Conservation (phyloP, 2,797 vertebrate genomes). For the Pangasius macronema region DNA sequence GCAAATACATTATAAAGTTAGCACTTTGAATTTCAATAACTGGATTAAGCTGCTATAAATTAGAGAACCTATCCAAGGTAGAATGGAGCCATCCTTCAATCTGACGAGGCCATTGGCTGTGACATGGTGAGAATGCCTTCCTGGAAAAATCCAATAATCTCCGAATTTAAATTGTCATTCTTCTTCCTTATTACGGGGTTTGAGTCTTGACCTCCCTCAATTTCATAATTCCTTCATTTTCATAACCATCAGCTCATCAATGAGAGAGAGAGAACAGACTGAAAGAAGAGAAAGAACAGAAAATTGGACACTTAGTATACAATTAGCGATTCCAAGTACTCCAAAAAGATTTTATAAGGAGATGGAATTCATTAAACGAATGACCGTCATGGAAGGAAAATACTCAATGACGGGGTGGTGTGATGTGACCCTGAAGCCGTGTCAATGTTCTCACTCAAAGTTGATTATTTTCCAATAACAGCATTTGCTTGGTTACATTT, state of each 20-base stretch:
- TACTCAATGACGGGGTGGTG: background rate
- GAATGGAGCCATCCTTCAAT: constrained; percentile 80
- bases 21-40: background rate
- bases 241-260: constrained; percentile 49
- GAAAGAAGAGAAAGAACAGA: constrained; percentile 18
- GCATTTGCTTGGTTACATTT: background rate
- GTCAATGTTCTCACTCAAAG: background rate
- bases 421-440: background rate
- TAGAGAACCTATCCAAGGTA: constrained; percentile 53
- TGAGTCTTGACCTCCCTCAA: constrained; percentile 37
- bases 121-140: constrained; percentile 61
- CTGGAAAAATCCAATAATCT: constrained; percentile 76
- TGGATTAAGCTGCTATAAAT: background rate
- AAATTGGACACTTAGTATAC: constrained; percentile 1
- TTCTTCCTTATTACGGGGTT: constrained; percentile 65
- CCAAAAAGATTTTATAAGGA: background rate
- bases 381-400: background rate
- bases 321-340: background rate
- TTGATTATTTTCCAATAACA: background rate
- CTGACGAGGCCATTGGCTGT: constrained; percentile 80
- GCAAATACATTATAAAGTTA: background rate
- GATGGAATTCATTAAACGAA: background rate
- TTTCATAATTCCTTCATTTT: constrained; percentile 49
- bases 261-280: background rate
- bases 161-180: constrained; percentile 72